phyloP scores from a whole-genome alignment of 2,113 vertebrate species.

The Melospiza melodia region DNA sequence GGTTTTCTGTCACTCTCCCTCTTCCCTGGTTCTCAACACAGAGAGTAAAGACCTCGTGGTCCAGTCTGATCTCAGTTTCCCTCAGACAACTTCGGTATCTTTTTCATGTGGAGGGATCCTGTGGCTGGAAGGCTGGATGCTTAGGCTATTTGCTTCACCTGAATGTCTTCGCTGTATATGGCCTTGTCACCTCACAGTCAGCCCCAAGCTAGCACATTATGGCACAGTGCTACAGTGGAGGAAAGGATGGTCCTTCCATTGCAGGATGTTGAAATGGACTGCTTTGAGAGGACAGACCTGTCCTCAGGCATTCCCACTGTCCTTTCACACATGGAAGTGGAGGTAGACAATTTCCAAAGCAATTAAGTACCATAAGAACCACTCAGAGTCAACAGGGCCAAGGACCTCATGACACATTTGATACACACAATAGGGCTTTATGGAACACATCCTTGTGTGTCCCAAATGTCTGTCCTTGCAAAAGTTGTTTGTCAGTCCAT shows the following conservation, averaged over 20 bases:
- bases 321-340: not conserved
- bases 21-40: not conserved
- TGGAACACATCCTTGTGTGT: not conserved
- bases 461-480: not conserved
- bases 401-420: not conserved
- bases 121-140: fast-evolving
- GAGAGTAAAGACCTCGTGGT: not conserved
- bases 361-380: not conserved
- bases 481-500: not conserved
- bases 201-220: not conserved
- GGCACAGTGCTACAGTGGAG: not conserved
- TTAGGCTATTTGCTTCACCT: not conserved
- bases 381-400: not conserved
- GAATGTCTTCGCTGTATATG: not conserved
- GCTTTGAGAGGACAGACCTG: not conserved
- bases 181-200: not conserved
- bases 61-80: not conserved
- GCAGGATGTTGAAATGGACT: not conserved
- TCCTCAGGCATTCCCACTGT: not conserved
- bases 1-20: not conserved
- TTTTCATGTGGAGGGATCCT: not conserved
- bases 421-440: not conserved
- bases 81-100: not conserved
- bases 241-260: not conserved
- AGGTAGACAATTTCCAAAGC: not conserved